A percentile compares a stretch with the other conserved stretches of the same genome.
These are phyloP conservation scores for Campopleginae sp. DNA, from an alignment of 2,888 invertebrate genomes.

Conservation along the genomic window DNA sequence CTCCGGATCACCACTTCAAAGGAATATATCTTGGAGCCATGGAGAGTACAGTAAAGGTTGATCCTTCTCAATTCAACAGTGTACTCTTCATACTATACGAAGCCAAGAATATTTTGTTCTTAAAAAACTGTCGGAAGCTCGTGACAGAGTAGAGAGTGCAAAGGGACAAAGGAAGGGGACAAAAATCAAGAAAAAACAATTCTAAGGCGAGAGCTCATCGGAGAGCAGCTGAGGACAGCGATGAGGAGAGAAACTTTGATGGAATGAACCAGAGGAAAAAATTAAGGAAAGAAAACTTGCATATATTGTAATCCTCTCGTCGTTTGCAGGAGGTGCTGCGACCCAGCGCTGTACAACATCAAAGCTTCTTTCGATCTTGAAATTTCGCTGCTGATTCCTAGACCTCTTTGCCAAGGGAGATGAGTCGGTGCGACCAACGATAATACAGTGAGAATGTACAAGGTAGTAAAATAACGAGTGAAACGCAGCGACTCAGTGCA, in stretches of 20 bases:
- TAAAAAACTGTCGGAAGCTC: not conserved
- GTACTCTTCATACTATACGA: not conserved
- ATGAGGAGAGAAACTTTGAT: slow-evolving; percentile 10
- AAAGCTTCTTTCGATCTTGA: slow-evolving; percentile 33
- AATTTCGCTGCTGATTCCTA: slow-evolving; percentile 29
- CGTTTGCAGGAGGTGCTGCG: slow-evolving; percentile 26
- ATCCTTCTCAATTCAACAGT: not conserved
- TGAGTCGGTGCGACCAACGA: slow-evolving; percentile 6
- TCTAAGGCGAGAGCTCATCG: slow-evolving; percentile 4
- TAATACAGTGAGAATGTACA: not conserved
- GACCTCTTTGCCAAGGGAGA: slow-evolving; percentile 14
- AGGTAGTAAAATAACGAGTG: not conserved
- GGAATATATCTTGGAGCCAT: not conserved
- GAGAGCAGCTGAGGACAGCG: slow-evolving; percentile 13
- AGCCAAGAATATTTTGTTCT: not conserved
- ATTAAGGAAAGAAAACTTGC: slow-evolving; percentile 21
- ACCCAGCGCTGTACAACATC: slow-evolving; percentile 38
- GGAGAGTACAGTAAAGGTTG: not conserved
- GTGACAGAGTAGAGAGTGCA: slow-evolving; percentile 9
- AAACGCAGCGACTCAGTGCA: not conserved
- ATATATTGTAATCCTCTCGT: slow-evolving; percentile 53
- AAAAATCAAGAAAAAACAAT: slow-evolving; percentile 1
- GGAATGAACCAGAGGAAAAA: not conserved
- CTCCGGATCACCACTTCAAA: not conserved
- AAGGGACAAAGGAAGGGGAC: slow-evolving; percentile 1